A percentile compares a stretch with the other conserved stretches of the same genome.
These are phyloP conservation scores for Pitangus sulphuratus DNA, from an alignment of 2,797 vertebrate species.

Conservation along the genomic window DNA sequence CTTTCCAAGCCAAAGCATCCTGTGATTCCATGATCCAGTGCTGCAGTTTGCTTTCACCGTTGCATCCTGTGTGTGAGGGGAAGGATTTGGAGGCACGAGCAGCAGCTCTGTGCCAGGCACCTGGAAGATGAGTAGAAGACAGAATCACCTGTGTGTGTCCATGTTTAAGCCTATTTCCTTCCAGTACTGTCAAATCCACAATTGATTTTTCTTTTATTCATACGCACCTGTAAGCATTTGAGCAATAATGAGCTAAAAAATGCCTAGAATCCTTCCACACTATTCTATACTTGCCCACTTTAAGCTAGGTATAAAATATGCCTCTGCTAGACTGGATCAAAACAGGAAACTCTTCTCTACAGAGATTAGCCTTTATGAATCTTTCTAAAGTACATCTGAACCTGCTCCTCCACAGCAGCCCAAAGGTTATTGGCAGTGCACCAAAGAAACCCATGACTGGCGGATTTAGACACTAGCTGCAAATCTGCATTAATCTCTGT, in stretches of 20 bases:
- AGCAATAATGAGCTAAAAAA: background rate
- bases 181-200: background rate
- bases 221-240: background rate
- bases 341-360: background rate
- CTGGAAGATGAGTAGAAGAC: background rate
- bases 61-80: background rate
- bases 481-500: conserved; percentile 51
- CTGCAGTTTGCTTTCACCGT: background rate
- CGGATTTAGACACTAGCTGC: conserved; percentile 16
- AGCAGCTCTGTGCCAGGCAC: background rate
- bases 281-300: background rate
- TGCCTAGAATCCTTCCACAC: background rate
- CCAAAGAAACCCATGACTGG: conserved; percentile 20
- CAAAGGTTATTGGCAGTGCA: background rate
- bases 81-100: background rate
- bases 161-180: background rate
- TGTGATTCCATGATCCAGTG: background rate
- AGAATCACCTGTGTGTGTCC: background rate
- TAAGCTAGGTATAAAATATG: background rate
- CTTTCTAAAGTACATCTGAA: background rate
- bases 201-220: background rate
- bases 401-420: background rate
- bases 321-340: background rate
- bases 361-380: background rate
- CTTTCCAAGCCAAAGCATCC: background rate